Conservation (phyloP, 2,888 invertebrate species). For the Neoaliturus tenellus region DNA sequence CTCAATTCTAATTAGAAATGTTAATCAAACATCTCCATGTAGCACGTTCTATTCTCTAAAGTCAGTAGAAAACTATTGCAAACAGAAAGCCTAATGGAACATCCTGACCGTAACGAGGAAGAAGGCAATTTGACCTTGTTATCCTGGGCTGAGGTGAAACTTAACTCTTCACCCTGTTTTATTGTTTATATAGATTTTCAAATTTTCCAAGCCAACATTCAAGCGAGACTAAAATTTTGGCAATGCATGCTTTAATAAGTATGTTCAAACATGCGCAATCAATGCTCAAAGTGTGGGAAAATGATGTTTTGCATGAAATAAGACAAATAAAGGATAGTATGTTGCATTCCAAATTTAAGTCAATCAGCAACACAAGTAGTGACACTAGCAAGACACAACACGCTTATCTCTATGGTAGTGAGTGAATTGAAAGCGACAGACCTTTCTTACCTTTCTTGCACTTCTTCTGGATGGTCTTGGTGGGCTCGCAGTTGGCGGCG, state of each 20-base stretch:
- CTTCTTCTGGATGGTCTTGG: constrained; percentile 92
- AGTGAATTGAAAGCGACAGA: constrained; percentile 27
- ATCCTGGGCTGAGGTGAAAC: neutral
- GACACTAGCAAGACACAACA: neutral
- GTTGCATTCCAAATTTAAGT: no score
- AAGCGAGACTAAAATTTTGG: no score
- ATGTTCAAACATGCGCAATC: no score
- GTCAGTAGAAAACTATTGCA: neutral
- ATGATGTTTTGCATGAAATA: no score
- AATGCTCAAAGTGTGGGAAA: no score
- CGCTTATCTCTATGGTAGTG: neutral
- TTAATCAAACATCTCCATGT: no score
- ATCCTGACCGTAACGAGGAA: constrained; percentile 55
- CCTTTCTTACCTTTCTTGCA: constrained; percentile 89
- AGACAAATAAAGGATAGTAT: no score
- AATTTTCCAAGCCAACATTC: no score
- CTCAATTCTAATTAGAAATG: no score
- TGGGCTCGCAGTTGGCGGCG: constrained; percentile 84
- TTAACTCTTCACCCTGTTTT: neutral
- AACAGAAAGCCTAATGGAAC: neutral
- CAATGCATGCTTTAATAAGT: no score
- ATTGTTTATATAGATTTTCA: neutral
- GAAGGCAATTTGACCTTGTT: constrained; percentile 54
- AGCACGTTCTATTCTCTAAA: no score
- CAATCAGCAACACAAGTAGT: neutral